phyloP scores from a whole-genome alignment of 2,113 vertebrate species.

The Pipa parva region DNA sequence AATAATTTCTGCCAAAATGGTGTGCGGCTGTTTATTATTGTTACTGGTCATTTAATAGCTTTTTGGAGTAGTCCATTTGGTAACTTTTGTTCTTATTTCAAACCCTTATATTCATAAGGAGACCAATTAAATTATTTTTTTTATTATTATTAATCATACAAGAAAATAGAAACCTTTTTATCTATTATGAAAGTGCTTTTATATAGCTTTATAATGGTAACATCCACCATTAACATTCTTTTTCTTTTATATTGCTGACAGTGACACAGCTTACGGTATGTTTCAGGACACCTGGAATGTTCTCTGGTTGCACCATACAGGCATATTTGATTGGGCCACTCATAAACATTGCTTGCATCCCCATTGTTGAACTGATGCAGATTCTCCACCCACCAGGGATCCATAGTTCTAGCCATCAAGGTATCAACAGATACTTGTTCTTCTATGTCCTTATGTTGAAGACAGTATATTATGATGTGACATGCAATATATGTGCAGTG shows the following conservation, averaged over 20 bases:
- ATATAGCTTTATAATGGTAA: neutral
- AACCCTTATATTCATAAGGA: neutral
- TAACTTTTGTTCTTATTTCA: neutral
- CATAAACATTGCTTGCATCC: neutral
- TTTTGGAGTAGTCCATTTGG: slow-evolving; percentile 6
- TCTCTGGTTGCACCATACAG: neutral
- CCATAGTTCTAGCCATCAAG: neutral
- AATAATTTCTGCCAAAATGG: too few relatives aligned
- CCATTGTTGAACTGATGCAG: neutral
- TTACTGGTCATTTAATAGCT: too few relatives aligned
- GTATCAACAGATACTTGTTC: neutral
- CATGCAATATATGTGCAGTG: slow-evolving; percentile 5
- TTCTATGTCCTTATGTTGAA: neutral
- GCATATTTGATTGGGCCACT: neutral
- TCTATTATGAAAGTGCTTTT: slow-evolving; percentile 38
- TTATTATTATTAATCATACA: neutral
- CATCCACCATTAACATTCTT: neutral
- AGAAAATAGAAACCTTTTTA: slow-evolving; percentile 31
- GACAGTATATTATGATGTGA: neutral
- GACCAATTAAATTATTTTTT: slow-evolving; percentile 14
- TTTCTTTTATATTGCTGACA: neutral
- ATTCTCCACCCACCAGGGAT: neutral
- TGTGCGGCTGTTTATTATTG: too few relatives aligned
- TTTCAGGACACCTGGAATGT: neutral
- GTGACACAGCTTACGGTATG: neutral